Evolutionary conservation across 1,140 invertebrate species (phyloP).

Genomic region (Diorhabda carinulata): DNA sequence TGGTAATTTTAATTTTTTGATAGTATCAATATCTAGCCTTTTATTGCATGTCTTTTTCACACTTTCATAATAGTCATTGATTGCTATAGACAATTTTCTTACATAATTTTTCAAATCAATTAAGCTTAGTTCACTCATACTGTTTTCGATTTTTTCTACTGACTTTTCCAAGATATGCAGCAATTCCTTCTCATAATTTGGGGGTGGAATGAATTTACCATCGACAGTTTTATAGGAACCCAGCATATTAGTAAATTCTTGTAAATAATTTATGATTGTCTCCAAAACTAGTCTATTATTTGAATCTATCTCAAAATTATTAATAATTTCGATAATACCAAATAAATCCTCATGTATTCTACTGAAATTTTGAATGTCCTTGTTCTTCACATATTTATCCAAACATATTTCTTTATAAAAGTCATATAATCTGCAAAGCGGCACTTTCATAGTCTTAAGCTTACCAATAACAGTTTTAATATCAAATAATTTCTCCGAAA

Average conservation of each 20-base stretch:
- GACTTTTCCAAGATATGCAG: background rate
- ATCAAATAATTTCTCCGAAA: background rate
- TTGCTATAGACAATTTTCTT: background rate
- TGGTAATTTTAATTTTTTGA: slow-evolving; percentile 13
- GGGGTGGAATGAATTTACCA: background rate
- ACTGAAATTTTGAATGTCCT: slow-evolving; percentile 7
- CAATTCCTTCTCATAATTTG: background rate
- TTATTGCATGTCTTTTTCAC: background rate
- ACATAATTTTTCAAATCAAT: background rate
- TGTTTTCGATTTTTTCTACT: too few relatives aligned
- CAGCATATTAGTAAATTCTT: background rate
- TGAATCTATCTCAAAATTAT: background rate
- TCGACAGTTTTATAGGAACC: background rate
- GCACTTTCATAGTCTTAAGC: background rate
- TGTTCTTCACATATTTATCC: background rate
- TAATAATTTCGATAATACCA: slow-evolving; percentile 12
- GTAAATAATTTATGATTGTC: background rate
- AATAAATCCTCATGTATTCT: slow-evolving; percentile 9
- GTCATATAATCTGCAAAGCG: background rate
- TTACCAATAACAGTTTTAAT: background rate
- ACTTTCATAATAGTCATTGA: background rate
- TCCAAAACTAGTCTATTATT: slow-evolving; percentile 7
- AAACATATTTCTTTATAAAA: background rate
- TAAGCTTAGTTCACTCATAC: too few relatives aligned
- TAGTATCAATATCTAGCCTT: background rate